These are phyloP conservation scores for Coelogynopora nodosa DNA, from an alignment of 2,888 invertebrate species.

Conservation along the genomic window DNA sequence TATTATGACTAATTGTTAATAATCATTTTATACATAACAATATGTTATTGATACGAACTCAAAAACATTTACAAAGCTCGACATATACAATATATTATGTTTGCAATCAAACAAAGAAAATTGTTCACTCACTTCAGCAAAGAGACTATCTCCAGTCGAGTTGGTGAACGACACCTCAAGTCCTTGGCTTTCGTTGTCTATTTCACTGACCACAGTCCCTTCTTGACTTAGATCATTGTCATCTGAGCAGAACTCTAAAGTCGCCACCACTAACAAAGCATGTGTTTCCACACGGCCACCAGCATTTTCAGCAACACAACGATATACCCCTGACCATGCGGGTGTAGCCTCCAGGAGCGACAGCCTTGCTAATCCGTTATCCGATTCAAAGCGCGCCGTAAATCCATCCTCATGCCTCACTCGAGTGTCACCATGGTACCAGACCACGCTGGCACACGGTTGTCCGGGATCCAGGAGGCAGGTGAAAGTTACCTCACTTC, in stretches of 20 bases:
- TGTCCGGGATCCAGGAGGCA: background rate
- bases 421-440: background rate
- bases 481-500: background rate
- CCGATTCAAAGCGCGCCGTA: background rate
- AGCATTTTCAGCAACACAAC: constrained; percentile 3
- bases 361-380: background rate
- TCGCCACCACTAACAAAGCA: background rate
- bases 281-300: background rate
- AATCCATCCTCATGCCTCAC: background rate
- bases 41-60: no score
- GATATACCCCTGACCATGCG: background rate
- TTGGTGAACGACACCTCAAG: background rate
- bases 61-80: no score
- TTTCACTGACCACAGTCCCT: background rate
- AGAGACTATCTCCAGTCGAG: background rate
- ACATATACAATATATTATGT: no score
- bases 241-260: background rate
- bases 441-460: background rate
- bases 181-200: background rate
- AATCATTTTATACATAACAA: no score
- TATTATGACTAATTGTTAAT: no score
- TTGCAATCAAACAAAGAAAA: no score
- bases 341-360: background rate
- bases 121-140: background rate
- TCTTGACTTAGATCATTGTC: background rate